Evolutionary conservation across 2,888 invertebrate genomes (phyloP).

Genomic region (Drosophila falleni): DNA sequence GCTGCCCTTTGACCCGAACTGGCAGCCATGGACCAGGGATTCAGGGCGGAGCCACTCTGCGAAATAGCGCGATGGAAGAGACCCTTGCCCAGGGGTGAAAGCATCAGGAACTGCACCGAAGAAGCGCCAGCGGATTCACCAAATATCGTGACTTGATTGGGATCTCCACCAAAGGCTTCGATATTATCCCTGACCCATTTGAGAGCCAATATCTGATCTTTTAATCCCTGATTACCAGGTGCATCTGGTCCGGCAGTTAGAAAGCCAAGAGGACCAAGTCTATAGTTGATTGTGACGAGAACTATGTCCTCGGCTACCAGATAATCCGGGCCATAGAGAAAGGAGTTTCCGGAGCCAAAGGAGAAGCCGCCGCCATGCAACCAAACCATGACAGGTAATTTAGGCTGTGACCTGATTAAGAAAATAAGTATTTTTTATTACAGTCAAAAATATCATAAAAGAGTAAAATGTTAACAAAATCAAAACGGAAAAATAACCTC

Average conservation of each 20-base stretch:
- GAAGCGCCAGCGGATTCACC: constrained; percentile 88
- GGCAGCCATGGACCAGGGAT: constrained; percentile 88
- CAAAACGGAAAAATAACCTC: too few species aligned
- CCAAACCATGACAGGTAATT: constrained; percentile 89
- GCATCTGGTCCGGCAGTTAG: constrained; percentile 88
- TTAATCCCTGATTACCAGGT: constrained; percentile 89
- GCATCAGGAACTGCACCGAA: constrained; percentile 87
- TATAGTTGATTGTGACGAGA: constrained; percentile 89
- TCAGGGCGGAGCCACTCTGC: constrained; percentile 88
- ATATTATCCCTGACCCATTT: constrained; percentile 88
- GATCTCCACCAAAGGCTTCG: constrained; percentile 88
- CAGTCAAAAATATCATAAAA: too few species aligned
- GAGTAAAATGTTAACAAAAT: too few species aligned
- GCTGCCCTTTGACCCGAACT: constrained; percentile 86
- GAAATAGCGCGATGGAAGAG: constrained; percentile 89
- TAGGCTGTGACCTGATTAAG: constrained; percentile 83
- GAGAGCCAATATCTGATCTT: constrained; percentile 88
- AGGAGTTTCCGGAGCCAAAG: constrained; percentile 88
- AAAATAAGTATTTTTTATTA: neutral
- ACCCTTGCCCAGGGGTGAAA: constrained; percentile 87
- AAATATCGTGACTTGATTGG: constrained; percentile 87
- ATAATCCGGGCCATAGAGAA: constrained; percentile 88
- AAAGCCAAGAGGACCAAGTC: constrained; percentile 88
- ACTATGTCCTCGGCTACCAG: constrained; percentile 88
- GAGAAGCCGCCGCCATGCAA: constrained; percentile 89